Evolutionary conservation across 2,888 invertebrate species (phyloP), one percentile per base, ranked within the genome.

Genomic region (Pammene fasciana): DNA sequence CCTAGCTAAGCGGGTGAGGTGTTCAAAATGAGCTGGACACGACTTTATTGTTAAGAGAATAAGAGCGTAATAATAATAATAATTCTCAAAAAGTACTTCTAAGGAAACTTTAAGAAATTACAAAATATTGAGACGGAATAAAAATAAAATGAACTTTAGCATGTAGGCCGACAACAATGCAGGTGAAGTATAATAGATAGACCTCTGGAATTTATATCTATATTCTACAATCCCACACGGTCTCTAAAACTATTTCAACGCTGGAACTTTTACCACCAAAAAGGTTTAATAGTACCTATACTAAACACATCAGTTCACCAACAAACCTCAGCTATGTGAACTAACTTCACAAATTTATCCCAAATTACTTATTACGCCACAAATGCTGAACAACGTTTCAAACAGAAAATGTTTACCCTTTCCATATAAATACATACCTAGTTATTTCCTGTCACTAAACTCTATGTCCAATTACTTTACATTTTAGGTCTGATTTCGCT

Each of bases 341-440:
- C 45, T n/a, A 54, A 10, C 41, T 11, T 55, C 36, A 34, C 46
- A 61, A 26, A 61, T 48, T 46, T 67, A 67, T 55, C 67, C 48
- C 54, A 57, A 68, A 68, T 64, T 64, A 57, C 68, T 64, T 57
- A 64, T 43, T 48, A 38, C 50, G n/a, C 64, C 26, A 26, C 57
- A 67, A 52, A 48, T 48, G 50, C 50, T 26, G 54, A 65, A 60
- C 68, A 64, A 26, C 56, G 48, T 60, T 70, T 60, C 57, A 65
- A 65, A 70, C 62, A 50, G 59, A 60, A 70, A 60, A 61, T 70
- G 65, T 65, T 70, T 68, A 64, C 64, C 52, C 67, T 65, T 56
- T 59, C 46, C 48, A 16, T 46, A 60, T 54, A 36, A 54, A 54
- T 34, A 52, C 34, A 52, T n/a, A 54, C 54, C 34, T n/a, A 36